Evolutionary conservation across 2,797 vertebrate species (phyloP).

Genomic region (Enteromius argenteus): DNA sequence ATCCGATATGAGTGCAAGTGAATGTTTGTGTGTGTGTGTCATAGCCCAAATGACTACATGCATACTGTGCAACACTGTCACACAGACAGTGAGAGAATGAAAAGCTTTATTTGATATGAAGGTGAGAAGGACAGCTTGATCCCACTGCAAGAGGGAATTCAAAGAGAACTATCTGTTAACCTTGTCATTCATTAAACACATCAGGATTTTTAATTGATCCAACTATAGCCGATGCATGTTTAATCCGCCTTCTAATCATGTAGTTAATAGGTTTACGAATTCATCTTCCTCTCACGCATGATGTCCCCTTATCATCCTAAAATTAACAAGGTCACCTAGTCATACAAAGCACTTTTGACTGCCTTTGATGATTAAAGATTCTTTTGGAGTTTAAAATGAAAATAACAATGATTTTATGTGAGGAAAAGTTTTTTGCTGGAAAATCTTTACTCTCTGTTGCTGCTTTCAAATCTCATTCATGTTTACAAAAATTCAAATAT

Average conservation of each 20-base stretch:
- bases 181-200: conserved; percentile 40
- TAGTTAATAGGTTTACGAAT: conserved; percentile 30
- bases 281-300: not conserved
- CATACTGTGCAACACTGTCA: conserved; percentile 18
- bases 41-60: conserved; percentile 34
- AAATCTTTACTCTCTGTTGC: not conserved
- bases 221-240: conserved; percentile 11
- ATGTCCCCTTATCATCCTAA: not conserved
- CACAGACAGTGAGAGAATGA: conserved; percentile 13
- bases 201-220: conserved; percentile 39
- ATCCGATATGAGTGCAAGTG: conserved; percentile 57
- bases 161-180: conserved; percentile 36
- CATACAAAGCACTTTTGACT: not conserved
- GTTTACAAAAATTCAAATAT: not conserved
- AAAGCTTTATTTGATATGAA: conserved; percentile 43
- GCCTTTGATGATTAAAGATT: not conserved
- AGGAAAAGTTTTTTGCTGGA: not conserved
- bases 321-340: not conserved
- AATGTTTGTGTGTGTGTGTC: conserved; percentile 17
- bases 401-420: not conserved
- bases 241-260: conserved; percentile 17
- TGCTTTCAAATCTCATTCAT: not conserved
- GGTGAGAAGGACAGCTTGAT: conserved; percentile 43
- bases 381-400: not conserved
- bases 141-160: conserved; percentile 12